Base-by-base conservation (phyloP, 2,888 invertebrate genomes). In the Candidula unifasciata region DNA sequence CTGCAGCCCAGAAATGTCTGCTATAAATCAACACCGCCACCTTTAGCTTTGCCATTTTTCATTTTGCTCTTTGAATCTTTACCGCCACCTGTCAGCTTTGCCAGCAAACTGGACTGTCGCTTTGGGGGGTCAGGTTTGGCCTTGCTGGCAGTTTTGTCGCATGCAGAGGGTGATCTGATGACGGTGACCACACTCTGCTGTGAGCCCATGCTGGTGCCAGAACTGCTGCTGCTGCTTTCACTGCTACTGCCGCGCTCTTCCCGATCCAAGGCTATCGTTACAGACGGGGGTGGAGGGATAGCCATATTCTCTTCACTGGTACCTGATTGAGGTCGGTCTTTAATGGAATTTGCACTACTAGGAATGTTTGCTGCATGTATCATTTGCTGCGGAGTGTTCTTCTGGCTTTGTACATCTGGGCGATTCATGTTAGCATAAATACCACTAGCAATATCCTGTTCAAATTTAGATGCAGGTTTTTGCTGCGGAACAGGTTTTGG, bases 61-160 rank as follows among this genome's bases (percentile, higher is more conserved):
- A 69, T 13, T 35, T 69, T 78, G 35, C n/a, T 52, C 35, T 64
- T 76, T 33, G 68, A 66, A 16, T 78, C 78, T 33, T 71, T 64
- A 37, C 57, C 52, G 21, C 68, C 57, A 10, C 68, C 57, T 1
- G 84, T 77, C 10, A 81, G 27, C 66, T 89, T 87, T 73, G 89
- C 87, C 27, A 89, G 84, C 37, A 91, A 87, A 85, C 91, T 91
- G 74, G 91, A 91, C 77, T 90, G 86, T 44, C 91, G 85, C 66
- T 89, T 88, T 10, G 91, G 91, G 18, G 90, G 91, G 24, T 89
- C 88, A 52, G 91, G 91, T 82, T 88, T 89, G 3, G 88, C 87
- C 85, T 90, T 90, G 64, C 60, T 77, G 21, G 44, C n/a, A 37
- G 68, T 35, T 44, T 71, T 82, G 68, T 82, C 86, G 52, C 82